Conservation (phyloP, 37 sponge, comb jelly and placozoan genomes). For the Hormiphora californensis region DNA sequence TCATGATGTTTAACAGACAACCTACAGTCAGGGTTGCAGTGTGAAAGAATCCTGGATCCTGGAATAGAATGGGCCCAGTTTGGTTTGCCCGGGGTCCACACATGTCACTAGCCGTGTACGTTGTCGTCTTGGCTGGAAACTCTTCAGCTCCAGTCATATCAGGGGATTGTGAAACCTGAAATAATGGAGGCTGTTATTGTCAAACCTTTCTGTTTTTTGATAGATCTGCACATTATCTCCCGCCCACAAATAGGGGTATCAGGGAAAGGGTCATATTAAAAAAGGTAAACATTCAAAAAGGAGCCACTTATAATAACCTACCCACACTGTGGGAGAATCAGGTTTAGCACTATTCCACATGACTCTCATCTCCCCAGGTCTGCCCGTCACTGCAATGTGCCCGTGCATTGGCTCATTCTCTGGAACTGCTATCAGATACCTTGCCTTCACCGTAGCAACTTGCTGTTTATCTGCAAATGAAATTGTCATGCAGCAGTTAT, state of each 20-base stretch:
- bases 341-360: slow-evolving; percentile 47
- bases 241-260: background rate
- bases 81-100: slow-evolving; percentile 70
- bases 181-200: background rate
- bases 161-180: slow-evolving; percentile 13
- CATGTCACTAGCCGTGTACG: slow-evolving; percentile 70
- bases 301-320: background rate
- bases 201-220: too few relatives aligned
- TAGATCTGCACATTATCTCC: background rate
- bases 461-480: slow-evolving; percentile 14
- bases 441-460: slow-evolving; percentile 24
- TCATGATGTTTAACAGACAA: background rate
- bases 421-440: background rate
- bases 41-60: slow-evolving; percentile 54
- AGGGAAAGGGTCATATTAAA: background rate
- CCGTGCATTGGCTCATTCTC: slow-evolving; percentile 53
- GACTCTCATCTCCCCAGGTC: slow-evolving; percentile 39
- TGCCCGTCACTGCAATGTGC: slow-evolving; percentile 19
- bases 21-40: background rate
- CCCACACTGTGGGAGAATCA: slow-evolving; percentile 34
- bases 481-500: too few relatives aligned
- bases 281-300: background rate
- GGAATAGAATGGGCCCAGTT: slow-evolving; percentile 12
- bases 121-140: slow-evolving; percentile 51
- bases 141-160: background rate